These are phyloP conservation scores for Myzus persicae DNA, from an alignment of 1,140 invertebrate genomes.

Conservation along the genomic window DNA sequence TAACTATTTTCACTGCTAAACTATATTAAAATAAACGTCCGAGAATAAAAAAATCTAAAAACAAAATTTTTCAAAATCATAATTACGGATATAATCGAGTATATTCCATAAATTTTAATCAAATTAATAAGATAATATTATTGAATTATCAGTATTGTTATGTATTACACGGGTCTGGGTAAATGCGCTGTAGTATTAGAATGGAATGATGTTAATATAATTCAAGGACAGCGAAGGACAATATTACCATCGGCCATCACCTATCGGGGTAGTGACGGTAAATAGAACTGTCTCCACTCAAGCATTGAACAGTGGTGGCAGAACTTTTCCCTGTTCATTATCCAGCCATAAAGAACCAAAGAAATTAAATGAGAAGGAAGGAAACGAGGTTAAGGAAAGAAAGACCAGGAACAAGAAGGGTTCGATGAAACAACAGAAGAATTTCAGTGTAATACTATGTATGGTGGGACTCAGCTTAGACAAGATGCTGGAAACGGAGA, in stretches of 20 bases:
- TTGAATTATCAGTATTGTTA: not conserved
- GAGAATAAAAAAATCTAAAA: no score
- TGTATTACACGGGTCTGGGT: not conserved
- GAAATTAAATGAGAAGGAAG: not conserved
- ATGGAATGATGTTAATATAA: not conserved
- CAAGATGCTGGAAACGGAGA: not conserved
- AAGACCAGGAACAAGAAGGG: not conserved
- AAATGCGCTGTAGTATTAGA: not conserved
- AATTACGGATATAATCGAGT: no score
- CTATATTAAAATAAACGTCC: no score
- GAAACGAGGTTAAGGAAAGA: not conserved
- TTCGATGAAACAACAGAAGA: not conserved
- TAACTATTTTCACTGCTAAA: no score
- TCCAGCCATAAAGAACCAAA: accelerated
- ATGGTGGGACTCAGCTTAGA: not conserved
- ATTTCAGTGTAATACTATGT: no score
- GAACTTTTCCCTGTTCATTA: not conserved
- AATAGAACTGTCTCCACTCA: not conserved
- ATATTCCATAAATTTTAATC: no score
- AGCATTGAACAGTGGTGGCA: not conserved
- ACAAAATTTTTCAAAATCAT: no score
- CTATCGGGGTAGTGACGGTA: not conserved
- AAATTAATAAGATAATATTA: no score
- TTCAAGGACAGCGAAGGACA: not conserved
- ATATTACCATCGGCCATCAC: not conserved